These are phyloP conservation scores for Melieria crassipennis DNA, from an alignment of 2,888 invertebrate species.

Conservation along the genomic window DNA sequence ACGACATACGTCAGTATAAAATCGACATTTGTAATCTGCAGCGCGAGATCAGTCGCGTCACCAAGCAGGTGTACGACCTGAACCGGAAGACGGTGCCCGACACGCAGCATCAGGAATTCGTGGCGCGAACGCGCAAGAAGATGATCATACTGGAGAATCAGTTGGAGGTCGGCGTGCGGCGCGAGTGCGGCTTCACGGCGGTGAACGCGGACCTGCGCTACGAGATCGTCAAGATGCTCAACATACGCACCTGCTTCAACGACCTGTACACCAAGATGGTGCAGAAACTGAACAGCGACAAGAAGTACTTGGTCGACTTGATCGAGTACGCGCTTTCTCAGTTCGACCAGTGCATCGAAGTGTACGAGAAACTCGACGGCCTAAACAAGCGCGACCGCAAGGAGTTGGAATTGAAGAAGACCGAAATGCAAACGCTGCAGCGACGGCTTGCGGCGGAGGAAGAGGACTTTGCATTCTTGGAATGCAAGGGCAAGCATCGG, in stretches of 20 bases:
- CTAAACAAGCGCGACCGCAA: slow-evolving; percentile 51
- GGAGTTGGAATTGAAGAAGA: slow-evolving; percentile 54
- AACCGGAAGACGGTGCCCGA: slow-evolving; percentile 57
- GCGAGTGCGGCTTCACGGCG: slow-evolving; percentile 56
- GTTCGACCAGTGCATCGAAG: slow-evolving; percentile 57
- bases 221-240: slow-evolving; percentile 54
- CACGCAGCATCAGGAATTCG: slow-evolving; percentile 53
- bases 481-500: slow-evolving; percentile 52
- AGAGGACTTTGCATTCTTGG: slow-evolving; percentile 54
- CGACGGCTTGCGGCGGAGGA: slow-evolving; percentile 54
- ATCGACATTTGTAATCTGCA: slow-evolving; percentile 52
- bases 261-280: slow-evolving; percentile 58
- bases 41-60: slow-evolving; percentile 53
- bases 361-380: slow-evolving; percentile 56
- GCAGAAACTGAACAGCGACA: slow-evolving; percentile 56
- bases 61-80: slow-evolving; percentile 54
- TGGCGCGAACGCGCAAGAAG: slow-evolving; percentile 49
- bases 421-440: slow-evolving; percentile 58
- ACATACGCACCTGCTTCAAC: slow-evolving; percentile 57
- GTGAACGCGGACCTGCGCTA: slow-evolving; percentile 53
- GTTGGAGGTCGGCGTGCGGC: slow-evolving; percentile 55
- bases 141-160: slow-evolving; percentile 57
- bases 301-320: slow-evolving; percentile 58
- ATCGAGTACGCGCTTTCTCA: slow-evolving; percentile 58
- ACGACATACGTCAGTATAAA: slow-evolving; percentile 52